Evolutionary conservation across 2,797 vertebrate genomes (phyloP).

Genomic region (Epinephelus awoara): DNA sequence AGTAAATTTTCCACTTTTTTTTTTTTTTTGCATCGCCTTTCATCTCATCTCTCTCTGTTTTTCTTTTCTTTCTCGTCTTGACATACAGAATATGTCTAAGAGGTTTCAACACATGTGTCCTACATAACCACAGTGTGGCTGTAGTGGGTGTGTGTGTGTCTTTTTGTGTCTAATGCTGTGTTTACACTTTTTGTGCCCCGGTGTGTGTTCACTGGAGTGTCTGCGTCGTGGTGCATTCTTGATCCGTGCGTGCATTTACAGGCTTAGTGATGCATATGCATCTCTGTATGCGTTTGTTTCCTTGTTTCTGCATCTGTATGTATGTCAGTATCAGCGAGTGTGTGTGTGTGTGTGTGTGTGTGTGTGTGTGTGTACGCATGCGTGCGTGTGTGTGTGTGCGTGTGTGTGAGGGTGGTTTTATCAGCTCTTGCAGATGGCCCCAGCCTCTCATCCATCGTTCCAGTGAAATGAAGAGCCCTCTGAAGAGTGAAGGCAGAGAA

Average conservation of each 20-base stretch:
- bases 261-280: slow-evolving; percentile 63
- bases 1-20: slow-evolving; percentile 41
- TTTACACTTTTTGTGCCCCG: background rate
- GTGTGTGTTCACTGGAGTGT: slow-evolving; percentile 21
- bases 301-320: slow-evolving; percentile 55
- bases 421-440: slow-evolving; percentile 81
- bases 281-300: slow-evolving; percentile 37
- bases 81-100: slow-evolving; percentile 38
- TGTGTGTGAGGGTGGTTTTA: slow-evolving; percentile 68
- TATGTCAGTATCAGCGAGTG: slow-evolving; percentile 34
- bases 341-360: background rate
- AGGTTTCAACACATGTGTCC: slow-evolving; percentile 38
- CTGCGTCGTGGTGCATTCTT: background rate
- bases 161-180: slow-evolving; percentile 32
- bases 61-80: slow-evolving; percentile 35
- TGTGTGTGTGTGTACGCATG: too few relatives aligned
- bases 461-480: slow-evolving; percentile 78
- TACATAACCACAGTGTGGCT: slow-evolving; percentile 34
- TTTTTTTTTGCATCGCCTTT: slow-evolving; percentile 39
- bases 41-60: slow-evolving; percentile 23
- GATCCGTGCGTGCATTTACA: slow-evolving; percentile 22
- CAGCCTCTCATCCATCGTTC: slow-evolving; percentile 78
- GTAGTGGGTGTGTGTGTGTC: slow-evolving; percentile 3
- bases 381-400: slow-evolving; percentile 10
- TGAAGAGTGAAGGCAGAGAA: slow-evolving; percentile 74